Evolutionary conservation across 2,113 vertebrate species (phyloP).

Genomic region (Synchiropus splendidus): DNA sequence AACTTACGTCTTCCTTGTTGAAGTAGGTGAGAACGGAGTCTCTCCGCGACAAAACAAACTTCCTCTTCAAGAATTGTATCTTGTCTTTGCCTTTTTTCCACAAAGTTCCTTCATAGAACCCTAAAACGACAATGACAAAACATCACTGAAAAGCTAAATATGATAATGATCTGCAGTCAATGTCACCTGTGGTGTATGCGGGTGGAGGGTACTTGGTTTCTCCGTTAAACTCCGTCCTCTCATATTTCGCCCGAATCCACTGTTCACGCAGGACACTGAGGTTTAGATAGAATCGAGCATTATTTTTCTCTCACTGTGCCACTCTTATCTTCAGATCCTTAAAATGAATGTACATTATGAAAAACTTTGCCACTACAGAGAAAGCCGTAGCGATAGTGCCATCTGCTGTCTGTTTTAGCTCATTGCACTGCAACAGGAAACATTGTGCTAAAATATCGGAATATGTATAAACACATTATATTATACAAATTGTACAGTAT

Average conservation of each 20-base stretch:
- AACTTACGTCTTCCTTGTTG: constrained; percentile 66
- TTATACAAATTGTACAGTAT: too few species aligned
- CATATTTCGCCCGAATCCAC: constrained; percentile 91
- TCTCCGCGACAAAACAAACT: constrained; percentile 62
- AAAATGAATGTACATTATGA: too few species aligned
- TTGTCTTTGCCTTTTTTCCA: constrained; percentile 72
- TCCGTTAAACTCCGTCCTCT: constrained; percentile 78
- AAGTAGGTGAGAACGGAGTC: constrained; percentile 67
- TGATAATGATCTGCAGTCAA: too few species aligned
- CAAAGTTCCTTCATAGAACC: constrained; percentile 59
- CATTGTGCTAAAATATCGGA: too few species aligned
- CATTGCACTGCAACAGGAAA: too few species aligned
- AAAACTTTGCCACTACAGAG: too few species aligned
- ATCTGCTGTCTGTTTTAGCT: too few species aligned
- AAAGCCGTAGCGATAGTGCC: too few species aligned
- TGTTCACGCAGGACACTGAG: constrained; percentile 80
- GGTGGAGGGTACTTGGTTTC: constrained; percentile 57
- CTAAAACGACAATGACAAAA: constrained; percentile 25
- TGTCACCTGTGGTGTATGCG: constrained; percentile 73
- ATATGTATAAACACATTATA: too few species aligned
- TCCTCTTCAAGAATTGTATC: constrained; percentile 63
- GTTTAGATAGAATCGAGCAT: constrained; percentile 3
- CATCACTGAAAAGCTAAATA: too few species aligned
- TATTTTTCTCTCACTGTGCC: not conserved
- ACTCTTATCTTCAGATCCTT: too few species aligned